phyloP scores from a whole-genome alignment of 2,113 vertebrate genomes.

The Sorex araneus region DNA sequence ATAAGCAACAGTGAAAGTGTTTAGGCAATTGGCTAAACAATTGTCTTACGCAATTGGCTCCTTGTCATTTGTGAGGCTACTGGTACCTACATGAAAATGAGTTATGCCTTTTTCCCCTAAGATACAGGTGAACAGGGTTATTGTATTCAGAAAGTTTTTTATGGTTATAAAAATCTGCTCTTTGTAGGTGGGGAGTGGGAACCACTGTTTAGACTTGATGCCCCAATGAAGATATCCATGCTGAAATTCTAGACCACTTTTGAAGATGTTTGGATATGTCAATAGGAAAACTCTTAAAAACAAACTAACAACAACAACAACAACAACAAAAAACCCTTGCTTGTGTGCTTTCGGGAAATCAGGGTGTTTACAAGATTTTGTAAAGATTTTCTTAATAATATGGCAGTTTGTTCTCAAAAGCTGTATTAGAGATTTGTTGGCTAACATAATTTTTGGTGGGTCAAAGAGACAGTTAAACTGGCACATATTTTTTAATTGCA shows the following conservation, averaged over 20 bases:
- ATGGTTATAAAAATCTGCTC: not conserved
- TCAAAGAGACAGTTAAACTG: no score
- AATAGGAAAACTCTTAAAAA: no score
- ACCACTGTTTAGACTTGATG: not conserved
- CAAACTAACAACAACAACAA: no score
- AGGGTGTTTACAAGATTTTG: constrained; percentile 10
- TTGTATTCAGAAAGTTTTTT: constrained; percentile 39
- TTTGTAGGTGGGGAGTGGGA: not conserved
- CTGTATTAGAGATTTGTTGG: constrained; percentile 42
- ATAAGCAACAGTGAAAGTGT: not conserved
- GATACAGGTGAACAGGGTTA: constrained; percentile 2
- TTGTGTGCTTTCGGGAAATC: constrained; percentile 27
- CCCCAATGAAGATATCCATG: constrained; percentile 7
- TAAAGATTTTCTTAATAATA: constrained; percentile 21
- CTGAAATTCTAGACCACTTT: constrained; percentile 10
- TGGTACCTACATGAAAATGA: not conserved
- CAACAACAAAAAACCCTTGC: not conserved
- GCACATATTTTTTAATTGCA: not conserved
- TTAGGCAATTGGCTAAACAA: no score
- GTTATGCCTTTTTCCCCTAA: constrained; percentile 8
- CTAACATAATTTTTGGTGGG: not conserved
- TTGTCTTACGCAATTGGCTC: not conserved
- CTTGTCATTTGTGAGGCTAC: constrained; percentile 42
- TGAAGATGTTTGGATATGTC: not conserved
- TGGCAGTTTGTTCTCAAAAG: constrained; percentile 26